Conservation (phyloP, 2,888 invertebrate genomes). For the Cephonodes hylas region DNA sequence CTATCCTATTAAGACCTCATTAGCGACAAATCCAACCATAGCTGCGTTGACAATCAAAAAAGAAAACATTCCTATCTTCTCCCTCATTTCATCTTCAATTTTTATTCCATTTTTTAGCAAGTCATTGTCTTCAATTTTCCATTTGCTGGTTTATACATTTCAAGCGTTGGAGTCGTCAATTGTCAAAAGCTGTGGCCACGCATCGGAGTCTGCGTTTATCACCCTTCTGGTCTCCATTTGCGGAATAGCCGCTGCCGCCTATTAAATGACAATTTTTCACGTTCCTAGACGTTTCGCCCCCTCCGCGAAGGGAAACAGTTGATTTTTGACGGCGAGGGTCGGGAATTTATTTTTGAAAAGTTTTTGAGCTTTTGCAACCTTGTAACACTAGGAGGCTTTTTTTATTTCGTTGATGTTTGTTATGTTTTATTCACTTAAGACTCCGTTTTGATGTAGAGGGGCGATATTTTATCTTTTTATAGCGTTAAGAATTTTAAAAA, state of each 20-base stretch:
- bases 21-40: neutral
- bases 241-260: slow-evolving; percentile 62
- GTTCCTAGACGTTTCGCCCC: slow-evolving; percentile 26
- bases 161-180: slow-evolving; percentile 13
- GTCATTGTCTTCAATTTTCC: slow-evolving; percentile 3
- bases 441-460: neutral
- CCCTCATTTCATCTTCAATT: neutral
- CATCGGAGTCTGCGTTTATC: slow-evolving; percentile 39
- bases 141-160: neutral
- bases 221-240: slow-evolving; percentile 53
- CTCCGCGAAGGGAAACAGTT: slow-evolving; percentile 36
- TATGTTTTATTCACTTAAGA: neutral
- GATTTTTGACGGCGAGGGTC: slow-evolving; percentile 43
- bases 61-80: neutral
- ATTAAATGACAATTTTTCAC: slow-evolving; percentile 79
- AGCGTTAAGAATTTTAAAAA: neutral
- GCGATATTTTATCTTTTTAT: neutral
- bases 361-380: slow-evolving; percentile 15
- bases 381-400: neutral
- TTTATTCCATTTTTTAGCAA: neutral
- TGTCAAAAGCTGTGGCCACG: slow-evolving; percentile 18
- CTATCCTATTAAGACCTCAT: neutral
- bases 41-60: neutral
- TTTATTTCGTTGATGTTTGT: neutral
- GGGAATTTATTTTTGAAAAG: slow-evolving; percentile 29